Percentiles rank a stretch among this genome's conserved stretches.
phyloP scores from a whole-genome alignment of 2,888 invertebrate species.

The Aromia moschata region DNA sequence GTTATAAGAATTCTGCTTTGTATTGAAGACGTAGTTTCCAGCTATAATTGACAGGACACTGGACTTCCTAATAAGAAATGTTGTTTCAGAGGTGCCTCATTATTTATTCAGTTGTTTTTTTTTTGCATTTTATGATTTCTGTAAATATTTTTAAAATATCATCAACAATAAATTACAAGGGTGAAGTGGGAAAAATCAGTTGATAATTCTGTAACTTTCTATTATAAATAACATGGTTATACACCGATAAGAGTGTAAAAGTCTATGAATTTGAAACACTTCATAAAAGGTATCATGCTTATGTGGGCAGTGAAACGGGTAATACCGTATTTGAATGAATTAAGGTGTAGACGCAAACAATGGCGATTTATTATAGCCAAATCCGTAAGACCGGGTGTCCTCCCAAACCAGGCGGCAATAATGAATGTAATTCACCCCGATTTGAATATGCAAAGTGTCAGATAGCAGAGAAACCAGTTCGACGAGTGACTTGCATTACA shows the following conservation, averaged over 20 bases:
- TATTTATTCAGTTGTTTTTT: no score
- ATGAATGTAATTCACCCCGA: constrained; percentile 21
- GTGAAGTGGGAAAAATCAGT: neutral
- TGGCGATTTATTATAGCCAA: constrained; percentile 3
- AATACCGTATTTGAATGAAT: constrained; percentile 4
- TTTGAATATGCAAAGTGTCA: constrained; percentile 18
- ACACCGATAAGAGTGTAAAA: neutral
- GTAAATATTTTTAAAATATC: no score
- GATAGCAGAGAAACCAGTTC: constrained; percentile 16
- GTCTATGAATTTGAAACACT: neutral
- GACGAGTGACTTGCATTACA: constrained; percentile 4
- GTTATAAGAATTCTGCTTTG: no score
- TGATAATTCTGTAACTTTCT: no score
- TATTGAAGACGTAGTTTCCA: no score
- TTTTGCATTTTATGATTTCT: no score
- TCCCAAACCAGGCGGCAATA: constrained; percentile 14
- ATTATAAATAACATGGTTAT: neutral
- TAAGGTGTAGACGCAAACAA: constrained; percentile 18
- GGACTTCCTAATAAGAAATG: no score
- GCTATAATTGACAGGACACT: no score
- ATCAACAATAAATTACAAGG: no score
- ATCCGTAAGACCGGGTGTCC: constrained; percentile 18
- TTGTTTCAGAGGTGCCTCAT: no score
- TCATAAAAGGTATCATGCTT: neutral
- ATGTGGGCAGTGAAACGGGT: neutral